Percentiles rank a stretch among this genome's conserved stretches.
Conservation (phyloP, 2,797 vertebrate species). For the Scolopax bukidnonensis region DNA sequence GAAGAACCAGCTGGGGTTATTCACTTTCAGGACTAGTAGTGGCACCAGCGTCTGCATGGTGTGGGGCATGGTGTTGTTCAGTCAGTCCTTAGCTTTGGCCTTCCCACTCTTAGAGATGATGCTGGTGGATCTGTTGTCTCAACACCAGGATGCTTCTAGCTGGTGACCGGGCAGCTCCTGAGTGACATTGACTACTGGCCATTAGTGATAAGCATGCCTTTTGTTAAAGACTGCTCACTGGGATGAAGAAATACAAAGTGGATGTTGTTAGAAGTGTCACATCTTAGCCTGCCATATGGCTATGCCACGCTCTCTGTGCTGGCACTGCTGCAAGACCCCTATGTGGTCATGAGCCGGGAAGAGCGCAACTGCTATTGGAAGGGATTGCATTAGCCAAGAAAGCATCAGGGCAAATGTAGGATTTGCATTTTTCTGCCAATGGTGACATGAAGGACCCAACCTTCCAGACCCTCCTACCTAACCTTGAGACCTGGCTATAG, state of each 20-base stretch:
- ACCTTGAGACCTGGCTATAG: not conserved
- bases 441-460: not conserved
- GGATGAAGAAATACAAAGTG: not conserved
- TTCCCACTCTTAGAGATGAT: not conserved
- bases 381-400: not conserved
- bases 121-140: not conserved
- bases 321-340: not conserved
- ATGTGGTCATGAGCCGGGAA: not conserved
- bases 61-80: not conserved
- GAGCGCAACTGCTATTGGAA: not conserved
- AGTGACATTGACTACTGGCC: not conserved
- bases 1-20: not conserved
- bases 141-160: not conserved
- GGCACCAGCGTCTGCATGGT: fast-evolving
- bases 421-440: not conserved
- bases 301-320: not conserved
- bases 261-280: not conserved
- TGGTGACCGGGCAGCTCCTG: not conserved
- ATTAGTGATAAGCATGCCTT: not conserved
- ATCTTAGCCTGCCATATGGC: not conserved
- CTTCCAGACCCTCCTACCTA: not conserved
- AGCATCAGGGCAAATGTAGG: not conserved
- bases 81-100: not conserved
- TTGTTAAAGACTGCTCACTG: not conserved
- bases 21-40: not conserved